Percentiles rank a stretch among this genome's conserved stretches.
Evolutionary conservation across 2,113 vertebrate genomes (phyloP).

Genomic region (Ptychochromis oligacanthus): DNA sequence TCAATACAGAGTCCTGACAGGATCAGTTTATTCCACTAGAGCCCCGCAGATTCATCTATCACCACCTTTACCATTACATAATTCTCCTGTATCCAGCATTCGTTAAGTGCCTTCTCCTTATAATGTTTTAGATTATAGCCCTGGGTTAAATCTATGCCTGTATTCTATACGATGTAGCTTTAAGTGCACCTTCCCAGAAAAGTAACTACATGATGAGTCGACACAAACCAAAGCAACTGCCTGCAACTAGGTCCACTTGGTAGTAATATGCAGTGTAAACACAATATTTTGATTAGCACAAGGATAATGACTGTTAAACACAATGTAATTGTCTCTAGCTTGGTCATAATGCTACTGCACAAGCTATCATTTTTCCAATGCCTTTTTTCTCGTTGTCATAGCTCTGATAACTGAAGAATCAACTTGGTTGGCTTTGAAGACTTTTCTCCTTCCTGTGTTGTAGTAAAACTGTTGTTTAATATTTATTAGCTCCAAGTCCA

Average conservation of each 20-base stretch:
- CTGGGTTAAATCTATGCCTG: too few species aligned
- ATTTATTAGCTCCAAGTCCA: background rate
- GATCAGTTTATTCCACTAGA: too few species aligned
- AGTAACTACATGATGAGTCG: too few species aligned
- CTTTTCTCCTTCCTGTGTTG: background rate
- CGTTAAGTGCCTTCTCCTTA: too few species aligned
- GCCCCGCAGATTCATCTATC: too few species aligned
- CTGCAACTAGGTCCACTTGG: background rate
- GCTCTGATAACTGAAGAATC: background rate
- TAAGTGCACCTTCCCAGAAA: too few species aligned
- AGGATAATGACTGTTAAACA: background rate
- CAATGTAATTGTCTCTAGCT: background rate
- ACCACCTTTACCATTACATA: too few species aligned
- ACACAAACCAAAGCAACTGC: background rate
- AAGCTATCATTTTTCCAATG: background rate
- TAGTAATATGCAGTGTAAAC: background rate
- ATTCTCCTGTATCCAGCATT: too few species aligned
- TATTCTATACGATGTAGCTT: too few species aligned
- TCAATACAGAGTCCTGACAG: too few species aligned
- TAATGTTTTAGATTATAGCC: too few species aligned
- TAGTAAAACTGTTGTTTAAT: background rate
- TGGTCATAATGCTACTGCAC: background rate
- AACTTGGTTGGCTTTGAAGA: background rate
- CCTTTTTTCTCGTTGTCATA: background rate
- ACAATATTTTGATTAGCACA: background rate